Evolutionary conservation across 2,888 invertebrate species (phyloP), one percentile per base, ranked within the genome.

Genomic region (Mythimna pallens): DNA sequence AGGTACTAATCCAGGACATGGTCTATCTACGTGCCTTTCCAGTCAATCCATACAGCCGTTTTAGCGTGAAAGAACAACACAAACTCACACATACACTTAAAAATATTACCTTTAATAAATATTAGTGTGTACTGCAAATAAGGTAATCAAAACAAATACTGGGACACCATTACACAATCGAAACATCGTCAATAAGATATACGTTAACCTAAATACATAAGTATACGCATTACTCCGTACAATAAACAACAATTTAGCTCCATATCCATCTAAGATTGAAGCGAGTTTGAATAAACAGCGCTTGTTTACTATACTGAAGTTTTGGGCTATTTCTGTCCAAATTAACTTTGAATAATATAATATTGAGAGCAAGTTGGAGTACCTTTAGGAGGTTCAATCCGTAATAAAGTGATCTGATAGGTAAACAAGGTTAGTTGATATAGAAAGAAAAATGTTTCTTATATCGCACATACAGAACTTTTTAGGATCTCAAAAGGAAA

Each of bases 311-410:
- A 10, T 0, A 17, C 10, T 4, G 12, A 62, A n/a, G 25, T 36
- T 73, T 55, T 20, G 14, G 14, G 25, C n/a, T 55, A 63, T 73
- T 63, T 25, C 17, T 9, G 40, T 47, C 34, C n/a, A 36, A 25
- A 25, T 5, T 25, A n/a, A 73, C 34, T 52, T 55, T 62, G 43
- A 72, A 62, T 54, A 61, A 54, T 73, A 8, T 43, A 36, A 20
- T 36, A 36, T 36, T 25, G 14, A 47, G 17, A 3, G 47, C 17
- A 47, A 47, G 20, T 47, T 17, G 47, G 47, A 47, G 47, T 17
- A 6, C 20, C 17, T 47, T 47, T 47, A 6, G 17, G 7, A 6
- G 47, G 12, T 69, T 14, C 22, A 30, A 40, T 30, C 12, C 3
- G 5, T 54, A 43, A 43, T 30, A 9, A 30, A 54, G 9, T 22